A percentile compares a stretch with the other conserved stretches of the same genome.
Evolutionary conservation across 2,113 vertebrate species (phyloP).

Genomic region (Mohoua ochrocephala): DNA sequence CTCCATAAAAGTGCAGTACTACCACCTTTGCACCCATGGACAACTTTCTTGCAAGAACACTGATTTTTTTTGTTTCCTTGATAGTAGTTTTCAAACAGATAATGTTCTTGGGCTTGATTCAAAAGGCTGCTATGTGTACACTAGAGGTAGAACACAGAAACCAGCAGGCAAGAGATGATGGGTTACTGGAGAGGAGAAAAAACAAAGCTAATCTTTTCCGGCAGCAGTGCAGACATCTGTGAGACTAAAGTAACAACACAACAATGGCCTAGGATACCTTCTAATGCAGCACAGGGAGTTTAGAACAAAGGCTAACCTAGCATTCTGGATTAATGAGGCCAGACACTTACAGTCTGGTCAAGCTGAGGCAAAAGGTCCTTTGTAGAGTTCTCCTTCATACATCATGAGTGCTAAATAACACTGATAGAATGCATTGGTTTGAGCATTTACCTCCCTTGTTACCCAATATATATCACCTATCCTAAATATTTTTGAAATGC

Average conservation of each 20-base stretch:
- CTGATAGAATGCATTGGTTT: background rate
- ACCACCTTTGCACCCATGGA: background rate
- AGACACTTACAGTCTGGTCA: background rate
- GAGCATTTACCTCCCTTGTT: background rate
- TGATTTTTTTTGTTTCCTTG: background rate
- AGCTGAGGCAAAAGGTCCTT: background rate
- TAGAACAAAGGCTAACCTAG: background rate
- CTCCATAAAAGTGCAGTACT: background rate
- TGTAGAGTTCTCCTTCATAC: background rate
- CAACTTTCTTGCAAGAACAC: background rate
- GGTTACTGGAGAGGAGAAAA: background rate
- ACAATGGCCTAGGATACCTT: background rate
- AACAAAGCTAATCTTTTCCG: background rate
- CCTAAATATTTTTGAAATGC: background rate
- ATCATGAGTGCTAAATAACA: background rate
- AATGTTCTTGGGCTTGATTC: background rate
- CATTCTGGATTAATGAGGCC: background rate
- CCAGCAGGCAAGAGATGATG: background rate
- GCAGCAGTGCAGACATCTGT: background rate
- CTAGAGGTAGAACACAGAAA: background rate
- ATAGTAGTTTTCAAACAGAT: background rate
- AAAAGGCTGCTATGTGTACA: background rate
- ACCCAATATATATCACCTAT: background rate
- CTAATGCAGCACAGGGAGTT: background rate
- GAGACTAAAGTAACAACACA: background rate